These are phyloP conservation scores for Spea bombifrons DNA, from an alignment of 2,113 vertebrate species.

Conservation along the genomic window DNA sequence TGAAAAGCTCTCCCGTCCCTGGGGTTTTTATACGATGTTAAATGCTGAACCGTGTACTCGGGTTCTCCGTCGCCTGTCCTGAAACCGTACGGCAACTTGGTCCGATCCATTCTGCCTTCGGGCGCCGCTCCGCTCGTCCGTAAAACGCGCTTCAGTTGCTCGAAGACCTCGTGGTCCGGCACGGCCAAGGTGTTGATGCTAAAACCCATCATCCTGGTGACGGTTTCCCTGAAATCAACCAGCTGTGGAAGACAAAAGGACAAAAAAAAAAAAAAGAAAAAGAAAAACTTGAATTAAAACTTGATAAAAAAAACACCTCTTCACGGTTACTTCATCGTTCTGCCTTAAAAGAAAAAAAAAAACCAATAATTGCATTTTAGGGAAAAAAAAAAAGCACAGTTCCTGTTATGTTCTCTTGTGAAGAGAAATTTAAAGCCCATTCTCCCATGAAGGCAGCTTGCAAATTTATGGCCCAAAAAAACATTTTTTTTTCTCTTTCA, in stretches of 20 bases:
- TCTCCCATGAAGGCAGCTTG: conserved; percentile 33
- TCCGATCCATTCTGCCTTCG: conserved; percentile 34
- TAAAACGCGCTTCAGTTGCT: conserved; percentile 48
- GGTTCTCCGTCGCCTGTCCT: not conserved
- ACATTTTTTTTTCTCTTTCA: conserved; percentile 36
- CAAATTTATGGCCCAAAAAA: conserved; percentile 49
- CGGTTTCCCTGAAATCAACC: conserved; percentile 52
- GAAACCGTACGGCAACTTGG: conserved; percentile 43
- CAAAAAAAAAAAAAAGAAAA: not conserved
- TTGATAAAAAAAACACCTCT: conserved; percentile 26
- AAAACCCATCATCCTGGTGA: conserved; percentile 54
- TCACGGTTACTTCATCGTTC: conserved; percentile 10
- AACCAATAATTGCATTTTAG: conserved; percentile 48
- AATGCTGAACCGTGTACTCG: conserved; percentile 40
- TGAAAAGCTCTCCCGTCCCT: not conserved
- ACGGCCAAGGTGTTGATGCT: conserved; percentile 47
- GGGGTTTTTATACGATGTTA: conserved; percentile 16
- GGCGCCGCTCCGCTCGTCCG: conserved; percentile 46
- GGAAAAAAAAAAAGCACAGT: conserved; percentile 22
- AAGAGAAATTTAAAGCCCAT: conserved; percentile 40
- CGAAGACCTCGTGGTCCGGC: conserved; percentile 52
- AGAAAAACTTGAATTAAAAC: conserved; percentile 49
- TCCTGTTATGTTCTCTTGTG: conserved; percentile 35
- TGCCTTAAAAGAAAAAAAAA: conserved; percentile 46
- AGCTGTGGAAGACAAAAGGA: conserved; percentile 45